phyloP scores from a whole-genome alignment of 2,113 vertebrate species.

The Datnioides undecimradiatus region DNA sequence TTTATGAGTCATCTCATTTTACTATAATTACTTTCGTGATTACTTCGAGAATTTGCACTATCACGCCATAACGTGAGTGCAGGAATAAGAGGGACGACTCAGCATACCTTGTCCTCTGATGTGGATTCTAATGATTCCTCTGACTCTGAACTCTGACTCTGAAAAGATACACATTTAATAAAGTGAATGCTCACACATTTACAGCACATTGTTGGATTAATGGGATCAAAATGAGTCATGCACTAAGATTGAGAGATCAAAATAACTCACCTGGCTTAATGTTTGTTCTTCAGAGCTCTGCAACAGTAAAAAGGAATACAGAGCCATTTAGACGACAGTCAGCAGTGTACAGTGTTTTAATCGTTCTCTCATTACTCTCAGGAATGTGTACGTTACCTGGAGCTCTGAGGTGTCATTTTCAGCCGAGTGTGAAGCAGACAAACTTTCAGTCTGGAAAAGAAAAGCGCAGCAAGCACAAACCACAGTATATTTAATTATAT shows the following conservation, averaged over 20 bases:
- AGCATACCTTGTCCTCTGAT: constrained; percentile 72
- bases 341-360: neutral
- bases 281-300: constrained; percentile 74
- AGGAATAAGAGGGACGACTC: neutral
- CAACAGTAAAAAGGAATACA: constrained; percentile 34
- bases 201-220: neutral
- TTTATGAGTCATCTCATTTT: no score
- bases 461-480: constrained; percentile 30
- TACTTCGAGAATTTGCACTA: neutral
- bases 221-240: neutral
- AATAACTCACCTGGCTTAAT: constrained; percentile 56
- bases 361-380: neutral
- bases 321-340: neutral
- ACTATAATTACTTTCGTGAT: neutral
- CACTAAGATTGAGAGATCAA: neutral
- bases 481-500: constrained; percentile 60
- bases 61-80: neutral
- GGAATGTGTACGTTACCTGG: constrained; percentile 53
- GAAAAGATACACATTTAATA: constrained; percentile 1
- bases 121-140: constrained; percentile 48
- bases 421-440: constrained; percentile 67
- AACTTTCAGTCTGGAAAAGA: constrained; percentile 66
- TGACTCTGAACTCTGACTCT: constrained; percentile 52
- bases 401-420: constrained; percentile 70
- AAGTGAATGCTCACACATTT: neutral